Base-by-base conservation (phyloP, 2,888 invertebrate genomes). In the Mycalesis mineus region DNA sequence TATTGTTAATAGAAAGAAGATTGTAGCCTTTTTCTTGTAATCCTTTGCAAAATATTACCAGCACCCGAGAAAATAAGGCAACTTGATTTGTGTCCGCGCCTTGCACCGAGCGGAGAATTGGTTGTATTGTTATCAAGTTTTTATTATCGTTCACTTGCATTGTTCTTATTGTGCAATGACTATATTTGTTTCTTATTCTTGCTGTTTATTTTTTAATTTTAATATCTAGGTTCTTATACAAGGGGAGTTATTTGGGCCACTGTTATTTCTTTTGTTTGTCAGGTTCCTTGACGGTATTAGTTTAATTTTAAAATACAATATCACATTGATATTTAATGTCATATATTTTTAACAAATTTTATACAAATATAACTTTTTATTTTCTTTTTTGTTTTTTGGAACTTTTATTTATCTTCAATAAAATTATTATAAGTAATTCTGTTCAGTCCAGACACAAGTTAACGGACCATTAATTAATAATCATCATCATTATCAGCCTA, bases 101-200 rank as follows among this genome's bases (percentile, higher is more conserved):
- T 57, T 42, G 57, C 54, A 40, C 31, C 44, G 51, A 37, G 53
- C 61, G 45, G 41, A 55, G 54, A 55, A 63, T 61, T 50, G 55
- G 57, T 61, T 60, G 58, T 59, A 63, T 63, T 63, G 63, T 63
- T 63, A 57, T 59, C 61, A 59, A 40, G 55, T 57, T 61, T 53
- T 57, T 55, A 63, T 61, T 61, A 55, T 60, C 56, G 56, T 45
- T 28, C 50, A 54, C 50, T 60, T 17, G 45, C 47, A 61, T 61
- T 61, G 58, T 55, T 58, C 55, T 58, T 56, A 37, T 39, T 53
- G 37, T 57, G 49, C 49, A 52, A 55, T 57, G 49, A 53, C 47
- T 55, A 44, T 51, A 15, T 15, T 28, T 15, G 29, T 41, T 54
- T 44, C 41, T 55, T 39, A 14, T 47, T 33, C 14, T 47, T 47